These are phyloP conservation scores for Aulostomus chinensis DNA, from an alignment of 2,797 vertebrate species.

Conservation along the genomic window DNA sequence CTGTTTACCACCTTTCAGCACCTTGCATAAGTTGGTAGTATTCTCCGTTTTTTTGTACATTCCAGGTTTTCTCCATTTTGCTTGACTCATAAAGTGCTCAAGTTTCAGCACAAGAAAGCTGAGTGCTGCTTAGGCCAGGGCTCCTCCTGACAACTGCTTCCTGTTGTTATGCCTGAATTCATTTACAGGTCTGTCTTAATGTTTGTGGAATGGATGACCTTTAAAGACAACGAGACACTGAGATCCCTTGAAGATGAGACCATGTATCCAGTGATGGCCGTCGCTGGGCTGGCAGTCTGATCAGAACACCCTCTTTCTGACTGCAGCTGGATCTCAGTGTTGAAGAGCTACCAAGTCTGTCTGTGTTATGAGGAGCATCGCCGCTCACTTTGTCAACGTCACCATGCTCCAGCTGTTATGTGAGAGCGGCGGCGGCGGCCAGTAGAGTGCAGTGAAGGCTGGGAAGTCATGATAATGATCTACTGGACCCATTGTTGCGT, in stretches of 20 bases:
- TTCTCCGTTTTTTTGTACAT: conserved; percentile 10
- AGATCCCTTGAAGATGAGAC: no score
- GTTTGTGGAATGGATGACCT: no score
- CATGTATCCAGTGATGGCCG: no score
- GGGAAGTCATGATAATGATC: conserved; percentile 48
- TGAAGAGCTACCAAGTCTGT: no score
- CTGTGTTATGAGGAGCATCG: no score
- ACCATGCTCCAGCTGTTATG: conserved; percentile 3
- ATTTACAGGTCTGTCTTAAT: no score
- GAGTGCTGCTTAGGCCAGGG: conserved; percentile 1
- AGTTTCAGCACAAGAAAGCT: background rate
- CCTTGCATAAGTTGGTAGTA: conserved; percentile 14
- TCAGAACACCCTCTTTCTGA: no score
- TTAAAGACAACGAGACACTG: no score
- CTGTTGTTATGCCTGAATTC: no score
- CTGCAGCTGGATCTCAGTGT: no score
- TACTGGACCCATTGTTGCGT: conserved; percentile 7
- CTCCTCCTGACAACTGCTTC: background rate
- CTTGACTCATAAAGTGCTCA: conserved; percentile 19
- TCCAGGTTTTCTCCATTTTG: conserved; percentile 11
- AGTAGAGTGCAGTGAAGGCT: conserved; percentile 29
- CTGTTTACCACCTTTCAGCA: conserved; percentile 22
- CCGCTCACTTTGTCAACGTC: background rate
- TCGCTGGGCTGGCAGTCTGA: no score
- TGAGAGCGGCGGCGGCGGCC: conserved; percentile 2